These are phyloP conservation scores for Miniopterus natalensis DNA, from an alignment of 2,113 vertebrate species.

Conservation along the genomic window DNA sequence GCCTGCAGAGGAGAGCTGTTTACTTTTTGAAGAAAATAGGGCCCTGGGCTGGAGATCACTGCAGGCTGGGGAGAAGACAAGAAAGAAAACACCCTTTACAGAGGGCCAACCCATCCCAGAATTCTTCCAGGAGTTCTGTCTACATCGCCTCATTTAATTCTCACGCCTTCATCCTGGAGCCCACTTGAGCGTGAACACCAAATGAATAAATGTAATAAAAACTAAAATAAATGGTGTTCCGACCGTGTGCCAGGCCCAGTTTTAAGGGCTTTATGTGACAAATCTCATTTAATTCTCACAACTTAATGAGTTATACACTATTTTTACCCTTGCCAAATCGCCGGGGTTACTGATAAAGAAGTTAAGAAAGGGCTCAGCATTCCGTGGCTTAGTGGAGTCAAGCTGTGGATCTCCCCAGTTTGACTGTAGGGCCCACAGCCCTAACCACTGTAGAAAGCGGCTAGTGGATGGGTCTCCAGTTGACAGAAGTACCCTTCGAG, in stretches of 20 bases:
- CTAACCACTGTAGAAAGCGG: not conserved
- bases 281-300: not conserved
- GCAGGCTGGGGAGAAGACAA: not conserved
- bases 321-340: not conserved
- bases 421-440: not conserved
- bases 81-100: not conserved
- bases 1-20: not conserved
- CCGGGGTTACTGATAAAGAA: not conserved
- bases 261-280: slow-evolving; percentile 26
- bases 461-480: not conserved
- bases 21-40: not conserved
- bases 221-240: not conserved
- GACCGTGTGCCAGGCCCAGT: not conserved
- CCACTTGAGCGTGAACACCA: not conserved
- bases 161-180: not conserved
- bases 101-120: not conserved
- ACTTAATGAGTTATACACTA: not conserved
- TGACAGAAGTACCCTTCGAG: not conserved
- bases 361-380: not conserved
- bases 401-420: not conserved
- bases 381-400: not conserved
- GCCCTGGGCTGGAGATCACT: not conserved
- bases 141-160: not conserved
- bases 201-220: not conserved
- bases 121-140: not conserved